A percentile compares a stretch with the other conserved stretches of the same genome.
These are phyloP conservation scores for Aurelia sp. DNA, from an alignment of 30 jellyfish, hydroid and myxozoan genomes.

Conservation along the genomic window DNA sequence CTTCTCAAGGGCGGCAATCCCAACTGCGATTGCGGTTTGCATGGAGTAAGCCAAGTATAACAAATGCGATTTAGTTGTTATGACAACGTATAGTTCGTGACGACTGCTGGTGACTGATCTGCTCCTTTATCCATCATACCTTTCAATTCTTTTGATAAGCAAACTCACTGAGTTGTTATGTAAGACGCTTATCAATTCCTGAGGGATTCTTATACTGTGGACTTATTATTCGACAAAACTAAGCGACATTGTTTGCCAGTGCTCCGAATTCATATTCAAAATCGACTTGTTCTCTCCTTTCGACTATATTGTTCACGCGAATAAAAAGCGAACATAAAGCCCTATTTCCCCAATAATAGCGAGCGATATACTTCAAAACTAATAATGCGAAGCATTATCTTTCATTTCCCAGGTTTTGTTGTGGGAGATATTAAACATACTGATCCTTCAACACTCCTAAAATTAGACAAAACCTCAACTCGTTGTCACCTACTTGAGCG, in stretches of 20 bases:
- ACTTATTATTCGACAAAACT: conserved; percentile 44
- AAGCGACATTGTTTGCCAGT: conserved; percentile 58
- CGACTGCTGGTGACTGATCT: conserved; percentile 74
- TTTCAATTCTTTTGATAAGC: conserved; percentile 47
- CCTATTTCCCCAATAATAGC: conserved; percentile 74
- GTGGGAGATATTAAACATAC: conserved; percentile 35
- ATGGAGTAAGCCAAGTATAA: conserved; percentile 51
- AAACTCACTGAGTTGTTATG: conserved; percentile 67
- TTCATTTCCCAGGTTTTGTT: conserved; percentile 66
- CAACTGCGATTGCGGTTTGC: conserved; percentile 41
- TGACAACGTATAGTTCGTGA: conserved; percentile 58
- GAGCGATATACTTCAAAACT: conserved; percentile 47
- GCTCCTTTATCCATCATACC: conserved; percentile 42
- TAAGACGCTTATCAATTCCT: conserved; percentile 50
- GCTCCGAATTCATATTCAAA: conserved; percentile 54
- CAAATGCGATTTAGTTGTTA: conserved; percentile 70
- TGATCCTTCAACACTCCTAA: conserved; percentile 36
- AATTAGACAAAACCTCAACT: conserved; percentile 44
- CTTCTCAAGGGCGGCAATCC: conserved; percentile 39
- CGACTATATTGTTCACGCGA: conserved; percentile 55
- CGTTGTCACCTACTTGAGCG: conserved; percentile 31
- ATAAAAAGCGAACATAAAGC: conserved; percentile 70
- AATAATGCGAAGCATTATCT: conserved; percentile 31
- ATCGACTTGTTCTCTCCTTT: conserved; percentile 54
- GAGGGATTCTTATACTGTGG: conserved; percentile 43